phyloP scores from a whole-genome alignment of 2,888 invertebrate species.

The Venusia cambrica region DNA sequence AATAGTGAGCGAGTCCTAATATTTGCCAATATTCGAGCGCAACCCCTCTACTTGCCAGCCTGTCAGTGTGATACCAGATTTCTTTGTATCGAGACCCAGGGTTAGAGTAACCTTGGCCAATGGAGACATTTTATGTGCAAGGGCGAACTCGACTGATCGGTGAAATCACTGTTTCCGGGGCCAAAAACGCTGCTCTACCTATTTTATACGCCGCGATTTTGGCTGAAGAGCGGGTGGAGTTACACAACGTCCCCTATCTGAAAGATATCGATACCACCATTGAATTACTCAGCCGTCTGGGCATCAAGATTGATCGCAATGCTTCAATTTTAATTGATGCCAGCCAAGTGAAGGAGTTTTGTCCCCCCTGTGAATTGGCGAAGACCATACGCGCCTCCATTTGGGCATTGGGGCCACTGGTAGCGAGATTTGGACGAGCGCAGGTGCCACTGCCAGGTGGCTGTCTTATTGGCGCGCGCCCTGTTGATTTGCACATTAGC shows the following conservation, averaged over 20 bases:
- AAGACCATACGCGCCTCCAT: constrained; percentile 20
- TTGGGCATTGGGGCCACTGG: constrained; percentile 19
- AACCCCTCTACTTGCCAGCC: no score
- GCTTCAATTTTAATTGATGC: constrained; percentile 18
- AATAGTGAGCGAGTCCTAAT: no score
- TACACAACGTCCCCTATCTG: constrained; percentile 22
- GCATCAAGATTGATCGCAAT: constrained; percentile 14
- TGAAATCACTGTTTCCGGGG: no score
- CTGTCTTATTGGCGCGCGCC: constrained; percentile 20
- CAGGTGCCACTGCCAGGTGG: constrained; percentile 19
- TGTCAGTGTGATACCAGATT: no score
- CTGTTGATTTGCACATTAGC: constrained; percentile 23
- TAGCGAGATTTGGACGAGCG: constrained; percentile 15
- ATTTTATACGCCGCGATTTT: constrained; percentile 21
- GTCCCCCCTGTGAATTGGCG: constrained; percentile 6
- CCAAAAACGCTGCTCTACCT: constrained; percentile 17
- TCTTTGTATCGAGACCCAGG: no score
- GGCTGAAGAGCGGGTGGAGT: constrained; percentile 12
- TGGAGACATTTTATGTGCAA: no score
- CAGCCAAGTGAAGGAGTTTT: not conserved
- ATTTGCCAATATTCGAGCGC: no score
- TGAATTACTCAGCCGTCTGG: constrained; percentile 15
- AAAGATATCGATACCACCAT: constrained; percentile 19
- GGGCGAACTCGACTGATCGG: no score
- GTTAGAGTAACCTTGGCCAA: no score